Evolutionary conservation across 2,113 vertebrate genomes (phyloP).

Genomic region (Ploceus nigricollis): DNA sequence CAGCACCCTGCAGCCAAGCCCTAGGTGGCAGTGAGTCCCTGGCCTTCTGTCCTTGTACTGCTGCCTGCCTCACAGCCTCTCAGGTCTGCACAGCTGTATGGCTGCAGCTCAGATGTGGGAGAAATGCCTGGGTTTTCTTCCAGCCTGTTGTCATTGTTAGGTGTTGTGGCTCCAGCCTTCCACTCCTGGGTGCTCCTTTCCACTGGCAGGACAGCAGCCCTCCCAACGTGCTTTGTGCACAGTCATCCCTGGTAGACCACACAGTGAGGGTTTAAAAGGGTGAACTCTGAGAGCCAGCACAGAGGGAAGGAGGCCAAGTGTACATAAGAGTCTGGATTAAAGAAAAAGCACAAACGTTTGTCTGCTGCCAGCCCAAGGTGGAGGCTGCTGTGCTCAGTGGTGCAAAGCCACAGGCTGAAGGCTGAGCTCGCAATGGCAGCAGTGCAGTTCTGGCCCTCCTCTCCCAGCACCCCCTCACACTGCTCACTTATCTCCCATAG

Average conservation of each 20-base stretch:
- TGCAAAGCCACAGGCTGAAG: not conserved
- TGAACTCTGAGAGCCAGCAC: not conserved
- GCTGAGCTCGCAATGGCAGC: accelerated
- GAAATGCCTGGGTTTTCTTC: not conserved
- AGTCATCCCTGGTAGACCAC: accelerated
- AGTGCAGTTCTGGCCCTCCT: not conserved
- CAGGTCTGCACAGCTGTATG: accelerated
- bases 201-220: not conserved
- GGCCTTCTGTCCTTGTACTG: not conserved
- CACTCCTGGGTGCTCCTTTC: not conserved
- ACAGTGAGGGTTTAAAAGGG: not conserved
- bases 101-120: not conserved
- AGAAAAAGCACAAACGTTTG: not conserved
- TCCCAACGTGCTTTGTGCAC: accelerated
- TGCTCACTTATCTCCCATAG: accelerated
- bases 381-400: not conserved
- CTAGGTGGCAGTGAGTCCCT: not conserved
- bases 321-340: not conserved
- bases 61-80: not conserved
- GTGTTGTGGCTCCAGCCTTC: not conserved
- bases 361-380: not conserved
- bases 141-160: not conserved
- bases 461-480: not conserved
- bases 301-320: not conserved
- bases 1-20: not conserved